Evolutionary conservation across 2,797 vertebrate species (phyloP).

Genomic region (Falco columbarius): DNA sequence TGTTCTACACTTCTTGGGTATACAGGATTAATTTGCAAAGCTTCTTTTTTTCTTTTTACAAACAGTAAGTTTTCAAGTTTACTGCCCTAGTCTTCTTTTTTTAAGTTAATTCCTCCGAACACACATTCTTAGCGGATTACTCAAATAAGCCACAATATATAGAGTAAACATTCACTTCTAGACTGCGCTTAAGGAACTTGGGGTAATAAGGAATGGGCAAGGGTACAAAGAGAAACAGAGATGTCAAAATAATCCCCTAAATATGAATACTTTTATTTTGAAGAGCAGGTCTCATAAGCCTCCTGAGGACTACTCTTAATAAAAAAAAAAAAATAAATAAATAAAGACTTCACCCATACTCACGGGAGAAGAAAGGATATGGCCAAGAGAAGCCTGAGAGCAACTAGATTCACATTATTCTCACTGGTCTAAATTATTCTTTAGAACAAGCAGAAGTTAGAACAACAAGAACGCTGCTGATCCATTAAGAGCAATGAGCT

Average conservation of each 20-base stretch:
- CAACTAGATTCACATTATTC: background rate
- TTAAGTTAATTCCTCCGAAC: background rate
- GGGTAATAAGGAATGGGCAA: background rate
- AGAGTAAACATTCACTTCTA: background rate
- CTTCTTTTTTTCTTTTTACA: background rate
- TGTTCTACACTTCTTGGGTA: background rate
- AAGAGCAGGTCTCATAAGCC: background rate
- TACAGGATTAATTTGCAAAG: background rate
- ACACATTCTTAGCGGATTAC: background rate
- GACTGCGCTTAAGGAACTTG: background rate
- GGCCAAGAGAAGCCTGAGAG: background rate
- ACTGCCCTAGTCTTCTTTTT: background rate
- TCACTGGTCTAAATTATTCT: background rate
- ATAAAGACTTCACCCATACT: background rate
- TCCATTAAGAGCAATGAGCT: background rate
- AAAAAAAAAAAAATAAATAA: too few species aligned
- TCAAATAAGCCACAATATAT: background rate
- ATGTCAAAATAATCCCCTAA: background rate
- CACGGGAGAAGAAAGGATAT: background rate
- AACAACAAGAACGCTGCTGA: background rate
- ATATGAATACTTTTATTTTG: background rate
- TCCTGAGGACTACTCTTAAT: background rate
- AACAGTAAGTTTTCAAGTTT: background rate
- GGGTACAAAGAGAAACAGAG: background rate
- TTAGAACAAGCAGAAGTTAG: background rate